phyloP scores from a whole-genome alignment of 1,140 invertebrate species.

The Pararge aegeria region DNA sequence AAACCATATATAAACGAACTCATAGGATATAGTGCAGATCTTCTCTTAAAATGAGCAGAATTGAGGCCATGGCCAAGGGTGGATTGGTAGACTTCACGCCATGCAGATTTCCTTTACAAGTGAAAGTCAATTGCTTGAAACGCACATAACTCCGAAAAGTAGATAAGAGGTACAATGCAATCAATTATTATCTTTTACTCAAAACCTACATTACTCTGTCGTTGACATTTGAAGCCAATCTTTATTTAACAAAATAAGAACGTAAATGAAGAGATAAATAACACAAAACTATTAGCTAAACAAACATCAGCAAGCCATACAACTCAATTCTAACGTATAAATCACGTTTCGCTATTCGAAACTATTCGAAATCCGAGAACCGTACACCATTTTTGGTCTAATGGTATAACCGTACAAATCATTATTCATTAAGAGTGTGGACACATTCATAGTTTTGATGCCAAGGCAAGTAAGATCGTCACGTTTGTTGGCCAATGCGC shows the following conservation, averaged over 20 bases:
- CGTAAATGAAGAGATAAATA: slow-evolving; percentile 2
- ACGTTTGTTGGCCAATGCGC: slow-evolving; percentile 15
- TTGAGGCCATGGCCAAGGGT: no score
- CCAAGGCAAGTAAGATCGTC: slow-evolving; percentile 25
- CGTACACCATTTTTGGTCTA: slow-evolving; percentile 16
- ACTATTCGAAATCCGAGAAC: slow-evolving; percentile 9
- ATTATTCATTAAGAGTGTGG: slow-evolving; percentile 22
- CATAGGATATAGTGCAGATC: no score
- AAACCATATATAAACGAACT: no score
- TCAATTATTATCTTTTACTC: no score
- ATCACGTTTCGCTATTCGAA: slow-evolving; percentile 7
- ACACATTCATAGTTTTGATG: slow-evolving; percentile 30
- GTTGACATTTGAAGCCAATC: neutral
- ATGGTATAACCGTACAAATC: slow-evolving; percentile 26
- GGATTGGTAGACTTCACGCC: no score
- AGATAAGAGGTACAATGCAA: no score
- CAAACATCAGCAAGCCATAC: neutral
- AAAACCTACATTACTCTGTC: no score
- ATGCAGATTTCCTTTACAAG: no score
- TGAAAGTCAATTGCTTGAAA: no score
- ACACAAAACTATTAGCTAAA: slow-evolving; percentile 1
- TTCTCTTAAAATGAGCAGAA: no score
- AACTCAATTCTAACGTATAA: slow-evolving; percentile 10
- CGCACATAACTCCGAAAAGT: no score
- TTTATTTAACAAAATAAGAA: neutral